A percentile compares a stretch with the other conserved stretches of the same genome.
phyloP scores from a whole-genome alignment of 2,888 invertebrate genomes.

The Nasonia oneida region DNA sequence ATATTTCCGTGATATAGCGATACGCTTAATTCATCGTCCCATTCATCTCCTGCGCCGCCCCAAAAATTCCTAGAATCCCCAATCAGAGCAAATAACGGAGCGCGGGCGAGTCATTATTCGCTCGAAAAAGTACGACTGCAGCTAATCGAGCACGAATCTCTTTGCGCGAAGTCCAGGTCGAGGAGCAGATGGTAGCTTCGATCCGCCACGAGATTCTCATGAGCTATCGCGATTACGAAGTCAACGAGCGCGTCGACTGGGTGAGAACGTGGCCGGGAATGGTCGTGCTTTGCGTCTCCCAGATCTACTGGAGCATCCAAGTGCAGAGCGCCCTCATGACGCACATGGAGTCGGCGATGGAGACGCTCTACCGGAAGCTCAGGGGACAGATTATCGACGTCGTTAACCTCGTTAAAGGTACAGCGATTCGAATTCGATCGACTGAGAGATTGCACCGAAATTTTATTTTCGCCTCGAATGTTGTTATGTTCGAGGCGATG shows the following conservation, averaged over 20 bases:
- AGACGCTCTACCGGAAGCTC: constrained; percentile 81
- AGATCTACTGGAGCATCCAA: constrained; percentile 91
- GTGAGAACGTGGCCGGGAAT: constrained; percentile 90
- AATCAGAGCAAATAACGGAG: neutral
- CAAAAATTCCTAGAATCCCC: neutral
- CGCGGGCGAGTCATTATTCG: neutral
- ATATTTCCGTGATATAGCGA: neutral
- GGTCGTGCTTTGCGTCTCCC: constrained; percentile 88
- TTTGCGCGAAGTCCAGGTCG: constrained; percentile 81
- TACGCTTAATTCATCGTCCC: neutral
- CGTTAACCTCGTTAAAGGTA: constrained; percentile 85
- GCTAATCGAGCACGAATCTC: neutral
- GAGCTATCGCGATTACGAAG: constrained; percentile 85
- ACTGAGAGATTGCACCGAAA: neutral
- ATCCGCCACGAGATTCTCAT: constrained; percentile 85
- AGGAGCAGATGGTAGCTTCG: constrained; percentile 89
- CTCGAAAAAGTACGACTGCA: neutral
- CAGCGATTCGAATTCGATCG: neutral
- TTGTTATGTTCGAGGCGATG: no score
- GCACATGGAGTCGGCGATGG: constrained; percentile 81
- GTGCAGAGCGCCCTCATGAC: constrained; percentile 86
- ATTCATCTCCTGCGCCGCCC: neutral
- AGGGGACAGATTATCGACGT: constrained; percentile 86
- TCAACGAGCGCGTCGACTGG: constrained; percentile 84
- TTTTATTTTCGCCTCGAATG: neutral